phyloP scores from a whole-genome alignment of 1,140 invertebrate species.

The Lordiphosa collinella region DNA sequence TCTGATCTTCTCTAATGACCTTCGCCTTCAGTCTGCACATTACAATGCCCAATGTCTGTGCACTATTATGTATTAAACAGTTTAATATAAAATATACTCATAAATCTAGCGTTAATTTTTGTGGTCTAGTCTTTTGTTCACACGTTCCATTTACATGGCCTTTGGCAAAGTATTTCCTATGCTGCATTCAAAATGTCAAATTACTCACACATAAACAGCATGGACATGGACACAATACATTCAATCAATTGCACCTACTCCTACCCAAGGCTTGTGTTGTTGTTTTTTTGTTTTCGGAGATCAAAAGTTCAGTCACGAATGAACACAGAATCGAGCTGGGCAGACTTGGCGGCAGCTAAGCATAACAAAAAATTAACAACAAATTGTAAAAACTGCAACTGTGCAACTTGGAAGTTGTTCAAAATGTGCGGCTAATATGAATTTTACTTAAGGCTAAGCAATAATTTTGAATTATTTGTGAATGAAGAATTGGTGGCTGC shows the following conservation, averaged over 20 bases:
- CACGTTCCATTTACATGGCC: slow-evolving; percentile 72
- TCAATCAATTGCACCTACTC: slow-evolving; percentile 64
- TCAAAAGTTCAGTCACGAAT: slow-evolving; percentile 72
- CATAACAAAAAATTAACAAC: slow-evolving; percentile 12
- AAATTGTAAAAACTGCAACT: slow-evolving; percentile 29
- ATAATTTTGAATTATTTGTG: slow-evolving; percentile 5
- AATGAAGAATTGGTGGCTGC: slow-evolving; percentile 3
- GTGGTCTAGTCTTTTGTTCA: slow-evolving; percentile 56
- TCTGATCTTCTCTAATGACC: slow-evolving; percentile 33
- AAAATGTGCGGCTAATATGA: slow-evolving; percentile 38
- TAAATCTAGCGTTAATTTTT: slow-evolving; percentile 33
- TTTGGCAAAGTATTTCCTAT: slow-evolving; percentile 58
- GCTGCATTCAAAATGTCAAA: slow-evolving; percentile 69
- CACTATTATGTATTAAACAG: slow-evolving; percentile 30
- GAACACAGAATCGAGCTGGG: slow-evolving; percentile 49
- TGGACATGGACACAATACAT: slow-evolving; percentile 24
- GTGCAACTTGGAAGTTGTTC: slow-evolving; percentile 17
- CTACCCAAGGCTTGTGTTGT: slow-evolving; percentile 37
- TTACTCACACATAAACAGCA: slow-evolving; percentile 34
- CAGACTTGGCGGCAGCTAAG: slow-evolving; percentile 47
- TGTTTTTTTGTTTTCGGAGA: slow-evolving; percentile 42
- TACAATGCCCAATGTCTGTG: slow-evolving; percentile 52
- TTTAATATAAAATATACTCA: slow-evolving; percentile 42
- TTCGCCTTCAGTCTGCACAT: slow-evolving; percentile 69
- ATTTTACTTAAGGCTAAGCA: slow-evolving; percentile 24